Conservation (phyloP, 2,113 vertebrate genomes). For the Peromyscus californicus region DNA sequence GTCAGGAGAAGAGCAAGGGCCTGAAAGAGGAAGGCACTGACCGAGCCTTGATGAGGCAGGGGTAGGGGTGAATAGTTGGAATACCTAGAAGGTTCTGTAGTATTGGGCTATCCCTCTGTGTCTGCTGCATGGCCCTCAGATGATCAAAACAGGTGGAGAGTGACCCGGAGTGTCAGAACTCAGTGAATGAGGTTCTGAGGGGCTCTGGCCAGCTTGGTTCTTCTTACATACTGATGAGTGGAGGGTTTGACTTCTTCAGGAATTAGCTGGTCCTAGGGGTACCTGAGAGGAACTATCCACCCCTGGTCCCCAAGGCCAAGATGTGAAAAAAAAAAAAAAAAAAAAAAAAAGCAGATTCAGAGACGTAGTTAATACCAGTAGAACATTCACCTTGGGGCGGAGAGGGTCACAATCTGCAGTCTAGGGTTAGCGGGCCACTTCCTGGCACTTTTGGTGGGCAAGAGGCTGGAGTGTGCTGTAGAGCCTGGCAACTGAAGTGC, state of each 20-base stretch:
- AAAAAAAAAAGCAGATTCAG: not conserved
- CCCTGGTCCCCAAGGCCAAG: not conserved
- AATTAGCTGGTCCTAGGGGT: not conserved
- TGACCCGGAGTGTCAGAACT: not conserved
- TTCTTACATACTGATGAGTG: no score
- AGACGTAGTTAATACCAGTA: not conserved
- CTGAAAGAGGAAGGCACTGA: not conserved
- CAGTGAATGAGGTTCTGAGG: not conserved
- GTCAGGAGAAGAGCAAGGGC: not conserved
- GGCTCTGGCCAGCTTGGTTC: not conserved
- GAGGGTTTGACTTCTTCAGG: not conserved
- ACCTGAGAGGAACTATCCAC: not conserved
- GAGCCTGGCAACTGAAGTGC: not conserved
- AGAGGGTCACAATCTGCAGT: not conserved
- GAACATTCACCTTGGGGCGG: not conserved
- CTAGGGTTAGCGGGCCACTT: fast-evolving
- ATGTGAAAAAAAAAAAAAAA: not conserved
- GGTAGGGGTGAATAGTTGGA: not conserved
- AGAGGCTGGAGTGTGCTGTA: not conserved
- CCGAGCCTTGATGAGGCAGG: not conserved
- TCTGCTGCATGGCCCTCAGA: not conserved
- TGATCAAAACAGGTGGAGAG: not conserved
- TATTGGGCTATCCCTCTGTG: no score
- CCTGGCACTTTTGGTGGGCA: not conserved
- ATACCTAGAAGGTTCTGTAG: not conserved